Conservation (phyloP, 1,140 invertebrate species). For the Aphidius gifuensis region DNA sequence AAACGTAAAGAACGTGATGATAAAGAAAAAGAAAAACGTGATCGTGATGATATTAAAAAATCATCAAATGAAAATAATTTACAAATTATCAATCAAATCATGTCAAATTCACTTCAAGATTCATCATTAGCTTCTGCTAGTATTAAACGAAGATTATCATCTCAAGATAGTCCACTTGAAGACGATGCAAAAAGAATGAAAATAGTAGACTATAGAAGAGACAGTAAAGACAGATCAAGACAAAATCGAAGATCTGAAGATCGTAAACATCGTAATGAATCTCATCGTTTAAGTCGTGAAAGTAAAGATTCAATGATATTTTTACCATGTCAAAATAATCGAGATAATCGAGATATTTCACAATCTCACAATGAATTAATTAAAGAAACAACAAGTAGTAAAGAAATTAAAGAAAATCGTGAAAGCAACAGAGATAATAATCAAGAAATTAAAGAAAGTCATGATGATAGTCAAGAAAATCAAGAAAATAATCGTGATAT, state of each 20-base stretch:
- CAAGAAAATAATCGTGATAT: conserved; percentile 26
- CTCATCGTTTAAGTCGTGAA: conserved; percentile 47
- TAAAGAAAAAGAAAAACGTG: conserved; percentile 42
- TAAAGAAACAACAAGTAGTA: too few relatives aligned
- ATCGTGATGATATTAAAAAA: conserved; percentile 34
- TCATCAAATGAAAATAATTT: conserved; percentile 46
- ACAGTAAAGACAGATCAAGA: conserved; percentile 67
- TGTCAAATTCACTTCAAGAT: conserved; percentile 30
- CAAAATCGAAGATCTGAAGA: conserved; percentile 51
- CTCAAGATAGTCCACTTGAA: conserved; percentile 66
- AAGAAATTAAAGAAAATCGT: conserved; percentile 23
- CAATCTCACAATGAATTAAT: too few relatives aligned
- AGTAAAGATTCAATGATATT: conserved; percentile 37
- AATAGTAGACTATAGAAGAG: conserved; percentile 62
- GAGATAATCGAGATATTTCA: conserved; percentile 7
- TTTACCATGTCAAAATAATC: conserved; percentile 27
- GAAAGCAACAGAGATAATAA: conserved; percentile 8
- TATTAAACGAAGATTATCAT: conserved; percentile 72
- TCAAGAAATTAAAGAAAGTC: conserved; percentile 39
- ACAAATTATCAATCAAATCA: too few relatives aligned
- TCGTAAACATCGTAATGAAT: conserved; percentile 49
- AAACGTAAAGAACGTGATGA: conserved; percentile 40
- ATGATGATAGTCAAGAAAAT: conserved; percentile 19
- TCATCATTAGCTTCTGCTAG: conserved; percentile 62
- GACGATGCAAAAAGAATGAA: conserved; percentile 73